Conservation (phyloP, 2,888 invertebrate species). For the Melanargia galathea region DNA sequence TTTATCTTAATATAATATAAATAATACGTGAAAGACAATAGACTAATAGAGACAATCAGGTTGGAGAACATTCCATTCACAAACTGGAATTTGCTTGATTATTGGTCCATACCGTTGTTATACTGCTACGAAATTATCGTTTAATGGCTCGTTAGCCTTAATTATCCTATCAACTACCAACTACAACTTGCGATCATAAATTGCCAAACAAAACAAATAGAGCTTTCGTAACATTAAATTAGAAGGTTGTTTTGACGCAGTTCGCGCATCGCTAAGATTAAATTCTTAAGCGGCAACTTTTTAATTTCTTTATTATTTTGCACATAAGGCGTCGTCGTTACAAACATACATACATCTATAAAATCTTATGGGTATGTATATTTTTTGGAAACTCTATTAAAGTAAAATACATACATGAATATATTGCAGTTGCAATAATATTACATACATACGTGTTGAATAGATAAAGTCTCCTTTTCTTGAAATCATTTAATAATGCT, state of each 20-base stretch:
- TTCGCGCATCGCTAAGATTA: neutral
- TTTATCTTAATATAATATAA: no score
- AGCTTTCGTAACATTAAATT: conserved; percentile 35
- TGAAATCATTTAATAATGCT: no score
- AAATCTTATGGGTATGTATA: no score
- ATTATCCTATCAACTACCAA: conserved; percentile 30
- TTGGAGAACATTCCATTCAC: conserved; percentile 25
- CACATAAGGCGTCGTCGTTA: neutral
- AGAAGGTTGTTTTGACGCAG: neutral
- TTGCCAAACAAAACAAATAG: conserved; percentile 30
- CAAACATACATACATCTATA: no score
- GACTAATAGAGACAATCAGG: neutral
- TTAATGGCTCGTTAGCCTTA: conserved; percentile 45
- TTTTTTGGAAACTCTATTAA: no score
- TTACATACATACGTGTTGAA: no score
- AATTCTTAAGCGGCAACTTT: neutral
- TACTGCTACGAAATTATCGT: conserved; percentile 27
- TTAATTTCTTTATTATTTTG: neutral
- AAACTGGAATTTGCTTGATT: conserved; percentile 24
- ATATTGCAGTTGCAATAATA: no score
- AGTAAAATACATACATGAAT: no score
- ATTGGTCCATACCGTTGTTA: conserved; percentile 15
- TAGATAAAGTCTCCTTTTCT: no score
- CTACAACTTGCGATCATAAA: conserved; percentile 29
- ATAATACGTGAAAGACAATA: neutral